Conservation (phyloP, 1,140 invertebrate species). For the Neelides sp. region DNA sequence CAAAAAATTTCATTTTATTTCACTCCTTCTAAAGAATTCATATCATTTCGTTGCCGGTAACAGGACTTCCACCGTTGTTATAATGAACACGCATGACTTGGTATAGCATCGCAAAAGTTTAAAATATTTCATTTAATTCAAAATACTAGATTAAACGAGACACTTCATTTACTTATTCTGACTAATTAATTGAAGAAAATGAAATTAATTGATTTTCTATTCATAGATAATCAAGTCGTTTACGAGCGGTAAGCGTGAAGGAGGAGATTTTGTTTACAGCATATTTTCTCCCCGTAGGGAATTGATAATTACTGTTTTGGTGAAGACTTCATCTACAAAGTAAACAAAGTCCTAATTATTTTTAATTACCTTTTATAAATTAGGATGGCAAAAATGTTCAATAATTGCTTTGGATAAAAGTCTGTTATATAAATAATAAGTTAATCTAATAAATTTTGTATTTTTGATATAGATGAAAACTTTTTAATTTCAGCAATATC, state of each 20-base stretch:
- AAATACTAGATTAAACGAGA: not conserved
- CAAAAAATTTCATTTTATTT: too few relatives aligned
- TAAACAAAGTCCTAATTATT: conserved; percentile 80
- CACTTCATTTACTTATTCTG: too few relatives aligned
- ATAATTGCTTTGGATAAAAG: too few relatives aligned
- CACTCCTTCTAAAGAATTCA: conserved; percentile 82
- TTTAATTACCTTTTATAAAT: too few relatives aligned
- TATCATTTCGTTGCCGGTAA: conserved; percentile 99
- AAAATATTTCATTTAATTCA: too few relatives aligned
- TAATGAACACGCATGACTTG: conserved; percentile 98
- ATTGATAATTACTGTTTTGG: conserved; percentile 96
- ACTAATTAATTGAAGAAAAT: not conserved
- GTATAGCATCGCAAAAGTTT: too few relatives aligned
- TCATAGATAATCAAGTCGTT: conserved; percentile 87
- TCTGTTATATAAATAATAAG: too few relatives aligned
- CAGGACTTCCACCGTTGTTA: conserved; percentile 88
- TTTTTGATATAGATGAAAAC: too few relatives aligned
- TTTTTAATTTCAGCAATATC: too few relatives aligned
- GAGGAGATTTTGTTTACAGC: conserved; percentile 87
- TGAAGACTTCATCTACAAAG: conserved; percentile 87
- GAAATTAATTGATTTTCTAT: not conserved
- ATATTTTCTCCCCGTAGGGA: conserved; percentile 87
- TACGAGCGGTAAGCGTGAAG: conserved; percentile 92
- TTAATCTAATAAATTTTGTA: too few relatives aligned
- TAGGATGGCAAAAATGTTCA: too few relatives aligned